Evolutionary conservation across 2,113 vertebrate species (phyloP).

Genomic region (Malaclemys terrapin): DNA sequence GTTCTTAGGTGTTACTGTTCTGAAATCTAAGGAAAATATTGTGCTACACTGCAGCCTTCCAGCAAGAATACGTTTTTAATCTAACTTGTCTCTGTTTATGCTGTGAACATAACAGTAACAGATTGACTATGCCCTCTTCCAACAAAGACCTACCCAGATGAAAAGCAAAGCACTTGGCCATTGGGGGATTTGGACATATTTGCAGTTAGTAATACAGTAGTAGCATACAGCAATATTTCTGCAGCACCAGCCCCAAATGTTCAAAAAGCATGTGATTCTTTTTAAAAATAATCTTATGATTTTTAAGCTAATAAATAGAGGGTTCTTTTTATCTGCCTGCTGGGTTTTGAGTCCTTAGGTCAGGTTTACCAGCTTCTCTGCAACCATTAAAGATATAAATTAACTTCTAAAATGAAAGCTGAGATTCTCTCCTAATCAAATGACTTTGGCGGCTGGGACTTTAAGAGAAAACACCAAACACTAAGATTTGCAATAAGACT

Average conservation of each 20-base stretch:
- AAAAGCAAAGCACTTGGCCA: conserved; percentile 48
- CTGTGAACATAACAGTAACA: neutral
- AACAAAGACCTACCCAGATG: conserved; percentile 64
- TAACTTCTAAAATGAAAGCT: neutral
- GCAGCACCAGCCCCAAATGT: neutral
- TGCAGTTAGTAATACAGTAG: conserved; percentile 1
- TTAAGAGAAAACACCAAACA: conserved; percentile 1
- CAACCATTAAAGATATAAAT: neutral
- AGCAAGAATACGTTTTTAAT: neutral
- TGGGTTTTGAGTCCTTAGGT: neutral
- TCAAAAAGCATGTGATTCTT: conserved; percentile 26
- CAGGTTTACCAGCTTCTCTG: accelerated
- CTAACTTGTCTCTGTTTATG: neutral
- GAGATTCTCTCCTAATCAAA: conserved; percentile 8
- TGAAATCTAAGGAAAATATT: neutral
- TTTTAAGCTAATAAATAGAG: conserved; percentile 23
- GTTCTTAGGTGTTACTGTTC: neutral
- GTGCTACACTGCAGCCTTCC: neutral
- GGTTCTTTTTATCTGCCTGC: neutral
- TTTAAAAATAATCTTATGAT: neutral
- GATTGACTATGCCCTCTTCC: neutral
- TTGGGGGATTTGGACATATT: conserved; percentile 46
- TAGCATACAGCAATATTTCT: conserved; percentile 56
- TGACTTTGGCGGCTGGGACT: neutral
- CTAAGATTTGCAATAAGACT: neutral